Conservation (phyloP, 2,797 vertebrate genomes). For the Eutrigla gurnardus region DNA sequence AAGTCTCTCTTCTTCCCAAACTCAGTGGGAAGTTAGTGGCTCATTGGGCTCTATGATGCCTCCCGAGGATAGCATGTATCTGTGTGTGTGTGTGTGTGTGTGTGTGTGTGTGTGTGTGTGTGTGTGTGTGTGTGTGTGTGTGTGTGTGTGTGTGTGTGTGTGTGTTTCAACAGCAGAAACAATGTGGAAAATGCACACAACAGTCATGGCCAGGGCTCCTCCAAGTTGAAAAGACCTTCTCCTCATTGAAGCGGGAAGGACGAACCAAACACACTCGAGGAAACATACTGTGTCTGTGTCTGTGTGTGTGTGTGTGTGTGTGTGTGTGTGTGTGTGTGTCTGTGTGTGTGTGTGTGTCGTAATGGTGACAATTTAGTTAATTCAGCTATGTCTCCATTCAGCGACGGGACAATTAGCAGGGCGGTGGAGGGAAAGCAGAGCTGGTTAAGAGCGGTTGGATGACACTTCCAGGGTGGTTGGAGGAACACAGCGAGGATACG, state of each 20-base stretch:
- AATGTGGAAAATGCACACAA: conserved; percentile 42
- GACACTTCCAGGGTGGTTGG: conserved; percentile 63
- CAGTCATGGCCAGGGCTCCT: conserved; percentile 54
- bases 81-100: conserved; percentile 13
- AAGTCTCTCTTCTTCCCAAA: conserved; percentile 7
- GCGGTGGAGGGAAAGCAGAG: conserved; percentile 44
- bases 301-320: conserved; percentile 14
- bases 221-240: conserved; percentile 65
- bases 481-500: conserved; percentile 43
- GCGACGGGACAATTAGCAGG: conserved; percentile 53
- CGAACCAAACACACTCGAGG: conserved; percentile 32
- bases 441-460: conserved; percentile 45
- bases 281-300: conserved; percentile 15
- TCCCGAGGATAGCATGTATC: conserved; percentile 15
- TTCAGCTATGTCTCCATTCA: conserved; percentile 68
- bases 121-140: conserved; percentile 19
- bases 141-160: conserved; percentile 15
- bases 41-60: conserved; percentile 13
- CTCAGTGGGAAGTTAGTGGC: not conserved
- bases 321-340: conserved; percentile 7
- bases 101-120: conserved; percentile 10
- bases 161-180: conserved; percentile 44
- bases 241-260: conserved; percentile 44
- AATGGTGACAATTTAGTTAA: conserved; percentile 65
- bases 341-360: conserved; percentile 30